Conservation (phyloP, 2,888 invertebrate species). For the Terebella lapidaria region DNA sequence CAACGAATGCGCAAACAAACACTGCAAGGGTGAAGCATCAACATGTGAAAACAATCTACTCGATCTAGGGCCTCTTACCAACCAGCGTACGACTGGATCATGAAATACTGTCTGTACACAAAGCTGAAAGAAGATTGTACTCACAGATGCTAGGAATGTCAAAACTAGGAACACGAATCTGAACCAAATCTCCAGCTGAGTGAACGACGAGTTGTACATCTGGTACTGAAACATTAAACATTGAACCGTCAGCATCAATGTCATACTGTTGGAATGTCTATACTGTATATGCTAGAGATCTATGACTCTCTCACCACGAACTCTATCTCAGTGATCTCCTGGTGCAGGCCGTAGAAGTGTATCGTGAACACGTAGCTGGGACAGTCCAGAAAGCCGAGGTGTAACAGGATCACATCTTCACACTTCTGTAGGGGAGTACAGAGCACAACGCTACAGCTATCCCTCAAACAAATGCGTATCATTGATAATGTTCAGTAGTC, state of each 20-base stretch:
- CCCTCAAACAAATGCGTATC: too few relatives aligned
- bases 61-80: too few relatives aligned
- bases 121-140: too few relatives aligned
- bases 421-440: slow-evolving; percentile 60
- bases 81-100: too few relatives aligned
- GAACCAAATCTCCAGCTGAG: slow-evolving; percentile 96
- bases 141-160: slow-evolving; percentile 81
- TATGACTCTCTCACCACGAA: slow-evolving; percentile 43
- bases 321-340: slow-evolving; percentile 69
- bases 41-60: background rate
- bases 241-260: background rate
- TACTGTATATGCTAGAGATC: background rate
- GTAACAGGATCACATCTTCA: slow-evolving; percentile 81
- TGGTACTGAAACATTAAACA: slow-evolving; percentile 70
- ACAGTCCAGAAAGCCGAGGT: slow-evolving; percentile 83
- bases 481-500: too few relatives aligned
- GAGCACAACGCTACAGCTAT: too few relatives aligned
- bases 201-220: slow-evolving; percentile 91
- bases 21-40: slow-evolving; percentile 60
- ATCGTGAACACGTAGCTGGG: slow-evolving; percentile 81
- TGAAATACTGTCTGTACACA: too few relatives aligned
- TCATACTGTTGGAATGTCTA: slow-evolving; percentile 3
- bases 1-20: slow-evolving; percentile 86
- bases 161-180: slow-evolving; percentile 84
- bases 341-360: slow-evolving; percentile 70